Evolutionary conservation across 2,888 invertebrate species (phyloP).

Genomic region (Hyles lineata): DNA sequence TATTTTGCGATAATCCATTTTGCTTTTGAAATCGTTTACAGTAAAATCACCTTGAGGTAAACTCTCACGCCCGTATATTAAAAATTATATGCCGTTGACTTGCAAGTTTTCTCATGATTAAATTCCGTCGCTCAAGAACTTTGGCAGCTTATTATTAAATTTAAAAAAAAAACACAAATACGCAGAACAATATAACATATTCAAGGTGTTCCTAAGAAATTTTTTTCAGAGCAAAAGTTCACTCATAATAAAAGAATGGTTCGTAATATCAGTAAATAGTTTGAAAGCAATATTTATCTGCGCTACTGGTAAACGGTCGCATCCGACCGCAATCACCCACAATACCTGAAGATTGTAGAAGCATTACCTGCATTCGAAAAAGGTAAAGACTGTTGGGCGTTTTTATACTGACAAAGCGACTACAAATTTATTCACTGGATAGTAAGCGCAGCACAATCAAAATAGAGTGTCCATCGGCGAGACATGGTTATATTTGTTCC

Average conservation of each 20-base stretch:
- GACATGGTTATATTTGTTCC: no score
- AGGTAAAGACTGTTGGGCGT: no score
- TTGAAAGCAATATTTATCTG: no score
- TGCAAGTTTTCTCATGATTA: slow-evolving; percentile 1
- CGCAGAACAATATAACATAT: background rate
- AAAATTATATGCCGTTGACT: slow-evolving; percentile 1
- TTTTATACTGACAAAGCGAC: no score
- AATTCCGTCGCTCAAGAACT: background rate
- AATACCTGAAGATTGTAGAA: no score
- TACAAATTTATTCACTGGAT: no score
- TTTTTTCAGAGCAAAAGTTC: background rate
- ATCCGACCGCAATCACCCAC: no score
- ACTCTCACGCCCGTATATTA: background rate
- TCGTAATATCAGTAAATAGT: background rate
- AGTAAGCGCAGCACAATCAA: no score
- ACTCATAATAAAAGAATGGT: background rate
- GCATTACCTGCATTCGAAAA: no score
- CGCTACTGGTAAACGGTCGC: no score
- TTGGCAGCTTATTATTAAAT: slow-evolving; percentile 1
- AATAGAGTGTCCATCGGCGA: no score
- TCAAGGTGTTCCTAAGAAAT: background rate
- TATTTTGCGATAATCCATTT: background rate
- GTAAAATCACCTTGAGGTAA: background rate
- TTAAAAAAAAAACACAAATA: background rate
- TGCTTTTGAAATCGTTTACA: background rate